phyloP scores from a whole-genome alignment of 2,113 vertebrate genomes.

The Felis catus region F.catus_Fca126_mat1.0 CM031416.1:94443501-94444000 shows the following conservation, averaged over 20 bases:
- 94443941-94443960: not conserved
- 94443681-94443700: no score
- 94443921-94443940: not conserved
- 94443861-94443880: not conserved
- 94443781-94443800: no score
- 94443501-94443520: conserved; percentile 20
- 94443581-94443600: not conserved
- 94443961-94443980: not conserved
- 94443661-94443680: no score
- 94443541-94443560: not conserved
- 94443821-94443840: no score
- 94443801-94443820: no score
- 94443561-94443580: not conserved
- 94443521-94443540: not conserved
- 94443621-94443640: no score
- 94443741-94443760: no score
- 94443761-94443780: no score
- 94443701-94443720: no score
- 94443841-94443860: not conserved
- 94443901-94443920: not conserved
- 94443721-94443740: no score
- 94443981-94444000: not conserved
- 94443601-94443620: not conserved
- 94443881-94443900: not conserved
- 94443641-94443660: no score